Percentiles rank a stretch among this genome's conserved stretches.
Evolutionary conservation across 2,888 invertebrate species (phyloP).

Genomic region (Halocaridina rubra): DNA sequence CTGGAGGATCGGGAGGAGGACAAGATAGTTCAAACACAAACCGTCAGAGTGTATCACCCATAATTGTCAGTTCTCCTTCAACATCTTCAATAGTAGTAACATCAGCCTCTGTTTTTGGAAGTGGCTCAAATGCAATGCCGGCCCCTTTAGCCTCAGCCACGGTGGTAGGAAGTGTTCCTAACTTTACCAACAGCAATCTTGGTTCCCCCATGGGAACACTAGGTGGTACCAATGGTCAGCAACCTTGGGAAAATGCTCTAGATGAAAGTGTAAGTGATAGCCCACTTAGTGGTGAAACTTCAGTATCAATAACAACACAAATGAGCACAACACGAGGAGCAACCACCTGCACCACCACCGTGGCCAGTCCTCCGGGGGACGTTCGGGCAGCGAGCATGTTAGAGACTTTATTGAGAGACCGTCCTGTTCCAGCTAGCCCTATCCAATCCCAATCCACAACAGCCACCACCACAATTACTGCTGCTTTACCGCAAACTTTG

Average conservation of each 20-base stretch:
- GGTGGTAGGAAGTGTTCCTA: constrained; percentile 63
- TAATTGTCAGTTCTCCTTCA: background rate
- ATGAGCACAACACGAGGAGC: constrained; percentile 46
- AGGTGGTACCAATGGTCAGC: constrained; percentile 53
- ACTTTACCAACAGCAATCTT: constrained; percentile 33
- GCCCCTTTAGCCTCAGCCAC: constrained; percentile 64
- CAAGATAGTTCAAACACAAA: constrained; percentile 2
- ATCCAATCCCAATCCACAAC: constrained; percentile 40
- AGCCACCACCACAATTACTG: constrained; percentile 42
- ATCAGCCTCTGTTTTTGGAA: background rate
- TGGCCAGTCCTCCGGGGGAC: constrained; percentile 62
- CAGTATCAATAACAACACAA: constrained; percentile 13
- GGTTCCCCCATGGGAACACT: constrained; percentile 62
- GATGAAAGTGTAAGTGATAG: constrained; percentile 41
- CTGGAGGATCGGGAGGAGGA: constrained; percentile 2
- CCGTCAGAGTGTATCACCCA: background rate
- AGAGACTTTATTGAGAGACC: constrained; percentile 61
- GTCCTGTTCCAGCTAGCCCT: constrained; percentile 52
- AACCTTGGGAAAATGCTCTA: constrained; percentile 46
- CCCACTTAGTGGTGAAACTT: background rate
- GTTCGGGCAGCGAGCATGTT: constrained; percentile 60
- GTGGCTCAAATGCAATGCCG: constrained; percentile 22
- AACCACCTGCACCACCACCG: constrained; percentile 63
- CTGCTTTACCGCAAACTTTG: constrained; percentile 37
- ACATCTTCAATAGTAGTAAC: background rate